These are phyloP conservation scores for Leptopilina syphax DNA, from an alignment of 2,888 invertebrate genomes.

Conservation along the genomic window DNA sequence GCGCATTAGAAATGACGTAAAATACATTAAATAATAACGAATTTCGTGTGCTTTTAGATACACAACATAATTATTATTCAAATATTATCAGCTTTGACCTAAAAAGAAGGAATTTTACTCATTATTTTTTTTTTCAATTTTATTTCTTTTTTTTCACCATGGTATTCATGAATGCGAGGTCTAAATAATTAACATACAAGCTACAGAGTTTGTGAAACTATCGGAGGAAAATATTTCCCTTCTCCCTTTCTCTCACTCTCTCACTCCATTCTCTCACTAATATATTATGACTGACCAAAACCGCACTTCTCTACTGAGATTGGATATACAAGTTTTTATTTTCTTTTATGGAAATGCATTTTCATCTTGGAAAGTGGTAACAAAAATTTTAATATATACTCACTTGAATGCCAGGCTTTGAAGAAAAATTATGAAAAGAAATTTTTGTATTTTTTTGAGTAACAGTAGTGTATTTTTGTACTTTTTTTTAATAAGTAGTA, in stretches of 20 bases:
- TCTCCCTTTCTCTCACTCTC: neutral
- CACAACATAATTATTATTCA: neutral
- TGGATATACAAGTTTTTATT: neutral
- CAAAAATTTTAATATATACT: too few species aligned
- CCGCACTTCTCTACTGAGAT: neutral
- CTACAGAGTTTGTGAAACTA: slow-evolving; percentile 9
- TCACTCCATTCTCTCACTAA: neutral
- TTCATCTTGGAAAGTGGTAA: neutral
- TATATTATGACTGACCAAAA: slow-evolving; percentile 9
- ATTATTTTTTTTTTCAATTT: neutral
- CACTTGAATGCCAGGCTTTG: too few species aligned
- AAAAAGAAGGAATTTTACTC: neutral
- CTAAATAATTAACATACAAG: slow-evolving; percentile 5
- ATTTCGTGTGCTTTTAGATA: too few species aligned
- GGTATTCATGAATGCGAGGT: slow-evolving; percentile 4
- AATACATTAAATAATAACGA: too few species aligned
- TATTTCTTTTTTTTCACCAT: too few species aligned
- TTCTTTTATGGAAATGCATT: neutral
- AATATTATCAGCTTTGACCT: slow-evolving; percentile 5
- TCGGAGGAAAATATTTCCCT: slow-evolving; percentile 1
- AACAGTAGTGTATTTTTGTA: too few species aligned
- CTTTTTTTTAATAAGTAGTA: too few species aligned
- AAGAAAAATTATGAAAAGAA: too few species aligned
- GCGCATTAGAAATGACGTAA: too few species aligned
- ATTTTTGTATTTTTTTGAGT: too few species aligned